These are phyloP conservation scores for Hydrotaea diabolus DNA, from an alignment of 2,888 invertebrate genomes.

Conservation along the genomic window DNA sequence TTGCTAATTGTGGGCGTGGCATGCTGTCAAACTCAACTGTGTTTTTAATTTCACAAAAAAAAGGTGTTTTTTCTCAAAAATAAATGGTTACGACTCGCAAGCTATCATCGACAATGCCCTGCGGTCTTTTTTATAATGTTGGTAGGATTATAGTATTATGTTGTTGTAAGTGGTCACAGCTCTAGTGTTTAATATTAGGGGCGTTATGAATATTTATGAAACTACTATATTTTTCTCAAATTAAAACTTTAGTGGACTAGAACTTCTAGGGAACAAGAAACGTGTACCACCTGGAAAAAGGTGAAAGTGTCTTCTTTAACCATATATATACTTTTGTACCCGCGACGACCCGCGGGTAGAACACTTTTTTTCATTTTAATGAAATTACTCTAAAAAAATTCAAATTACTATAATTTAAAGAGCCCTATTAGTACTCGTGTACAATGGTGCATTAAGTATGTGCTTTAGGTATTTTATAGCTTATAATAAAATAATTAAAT, in stretches of 20 bases:
- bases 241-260: background rate
- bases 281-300: background rate
- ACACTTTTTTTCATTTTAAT: background rate
- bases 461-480: background rate
- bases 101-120: too few species aligned
- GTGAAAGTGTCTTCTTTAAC: background rate
- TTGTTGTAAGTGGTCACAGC: too few species aligned
- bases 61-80: too few species aligned
- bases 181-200: too few species aligned
- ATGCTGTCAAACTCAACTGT: too few species aligned
- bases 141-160: too few species aligned
- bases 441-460: background rate
- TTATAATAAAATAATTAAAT: conserved; percentile 1
- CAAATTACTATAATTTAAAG: background rate
- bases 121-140: too few species aligned
- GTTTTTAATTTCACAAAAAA: too few species aligned
- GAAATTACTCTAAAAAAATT: conserved; percentile 4
- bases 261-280: conserved; percentile 14
- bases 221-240: background rate
- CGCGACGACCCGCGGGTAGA: background rate
- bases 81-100: too few species aligned
- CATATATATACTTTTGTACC: background rate
- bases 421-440: background rate
- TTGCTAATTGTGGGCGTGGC: too few species aligned
- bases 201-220: background rate